Base-by-base conservation (phyloP, 2,888 invertebrate genomes). In the Tridacna crocea region DNA sequence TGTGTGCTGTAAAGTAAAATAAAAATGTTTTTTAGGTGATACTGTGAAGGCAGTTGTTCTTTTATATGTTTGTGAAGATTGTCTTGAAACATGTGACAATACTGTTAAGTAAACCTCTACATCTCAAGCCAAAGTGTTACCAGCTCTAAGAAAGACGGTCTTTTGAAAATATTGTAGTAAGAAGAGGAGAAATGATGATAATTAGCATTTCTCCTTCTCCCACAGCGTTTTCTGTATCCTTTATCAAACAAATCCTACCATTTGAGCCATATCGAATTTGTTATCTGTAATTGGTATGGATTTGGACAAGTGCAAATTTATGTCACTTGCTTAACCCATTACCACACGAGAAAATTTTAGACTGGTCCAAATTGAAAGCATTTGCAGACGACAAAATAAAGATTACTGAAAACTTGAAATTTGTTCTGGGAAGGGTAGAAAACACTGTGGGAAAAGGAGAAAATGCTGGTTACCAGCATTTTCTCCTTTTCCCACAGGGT, bases 401-500 rank as follows among this genome's bases (percentile, higher is more conserved):
- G 2, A 4, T n/a, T 1, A 19, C 15, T 12, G 17, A 22, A 63
- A 22, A 22, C 2, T 13, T 22, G 63, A 10, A 24, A 63, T 63
- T 22, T 22, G n/a, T 10, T 19, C 12, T 15, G 15, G 13, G 12
- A n/a, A 63, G 24, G 22, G 63, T 24, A 22, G 63, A 63, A 22
- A 24, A 22, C 63, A 63, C 6, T 63, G 24, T 22, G 63, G 63
- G 22, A 63, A 63, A 63, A 63, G 8, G 24, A 63, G 63, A 63
- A 63, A 63, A 22, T 63, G 63, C 63, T 63, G 22, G 24, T 63
- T 22, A n/a, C n/a, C n/a, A n/a, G n/a, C n/a, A n/a, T n/a, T n/a
- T n/a, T n/a, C n/a, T n/a, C n/a, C n/a, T n/a, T n/a, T n/a, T n/a
- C n/a, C n/a, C n/a, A n/a, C n/a, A n/a, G n/a, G n/a, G n/a, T n/a